A percentile compares a stretch with the other conserved stretches of the same genome.
Evolutionary conservation across 35 echinoderm and acorn worm genomes (phyloP).

Genomic region (Apostichopus parvimensis): DNA sequence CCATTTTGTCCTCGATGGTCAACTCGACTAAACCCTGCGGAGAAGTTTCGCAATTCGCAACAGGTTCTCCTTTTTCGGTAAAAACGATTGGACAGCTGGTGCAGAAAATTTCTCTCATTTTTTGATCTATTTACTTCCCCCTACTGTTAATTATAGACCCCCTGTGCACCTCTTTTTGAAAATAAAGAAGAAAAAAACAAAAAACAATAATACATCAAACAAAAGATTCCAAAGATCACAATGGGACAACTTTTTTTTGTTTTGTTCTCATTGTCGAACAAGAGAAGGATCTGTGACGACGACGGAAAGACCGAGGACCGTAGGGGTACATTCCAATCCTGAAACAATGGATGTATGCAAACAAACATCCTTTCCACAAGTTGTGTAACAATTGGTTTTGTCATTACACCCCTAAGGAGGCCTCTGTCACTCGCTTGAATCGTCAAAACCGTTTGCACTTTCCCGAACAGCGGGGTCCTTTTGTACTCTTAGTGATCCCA

Average conservation of each 20-base stretch:
- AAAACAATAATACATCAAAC: background rate
- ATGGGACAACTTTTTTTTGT: background rate
- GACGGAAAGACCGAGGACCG: background rate
- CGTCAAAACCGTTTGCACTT: background rate
- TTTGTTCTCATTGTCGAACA: too few species aligned
- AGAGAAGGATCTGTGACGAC: too few species aligned
- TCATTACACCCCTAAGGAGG: background rate
- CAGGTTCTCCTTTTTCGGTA: background rate
- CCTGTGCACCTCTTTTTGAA: too few species aligned
- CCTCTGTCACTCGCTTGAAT: background rate
- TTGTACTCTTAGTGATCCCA: background rate
- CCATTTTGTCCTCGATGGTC: background rate
- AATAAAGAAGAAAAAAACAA: background rate
- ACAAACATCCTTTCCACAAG: background rate
- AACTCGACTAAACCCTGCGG: conserved; percentile 1
- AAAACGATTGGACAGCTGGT: background rate
- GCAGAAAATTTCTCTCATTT: background rate
- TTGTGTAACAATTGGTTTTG: background rate
- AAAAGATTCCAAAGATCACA: background rate
- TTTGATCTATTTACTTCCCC: background rate
- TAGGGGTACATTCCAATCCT: conserved; percentile 8
- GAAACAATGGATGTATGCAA: background rate
- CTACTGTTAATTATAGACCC: background rate
- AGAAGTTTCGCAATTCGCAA: background rate
- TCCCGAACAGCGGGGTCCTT: background rate